Base-by-base conservation (phyloP, 2,113 vertebrate species). In the Taxidea taxus region DNA sequence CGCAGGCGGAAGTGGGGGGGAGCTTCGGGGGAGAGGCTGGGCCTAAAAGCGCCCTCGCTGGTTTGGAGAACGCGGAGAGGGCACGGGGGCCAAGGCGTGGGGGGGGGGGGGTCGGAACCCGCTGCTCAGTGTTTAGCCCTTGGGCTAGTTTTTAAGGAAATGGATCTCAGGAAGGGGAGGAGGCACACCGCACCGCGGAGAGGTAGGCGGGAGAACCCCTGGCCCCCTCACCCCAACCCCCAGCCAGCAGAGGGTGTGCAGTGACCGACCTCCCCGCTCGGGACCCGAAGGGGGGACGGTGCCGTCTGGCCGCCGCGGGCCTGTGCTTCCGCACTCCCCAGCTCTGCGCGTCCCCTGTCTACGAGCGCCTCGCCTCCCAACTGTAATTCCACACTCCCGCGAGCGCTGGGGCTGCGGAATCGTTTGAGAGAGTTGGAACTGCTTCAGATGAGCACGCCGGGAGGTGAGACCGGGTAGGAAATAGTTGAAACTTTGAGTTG, bases 401-500 rank as follows among this genome's bases (percentile, higher is more conserved):
- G 66, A 90, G 66, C 20, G 0, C 91, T 14, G 34, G 3, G 1
- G 51, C 14, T 14, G 90, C 80, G 77, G 94, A 93, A 87, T 85
- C 75, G 29, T 85, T 87, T 87, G 72, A 92, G 31, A 60, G 78
- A 83, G 91, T 80, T 68, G 93, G 95, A 91, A 4, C 15, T 29
- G 5, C 0, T n/a, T 90, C 66, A 89, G 37, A 74, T 95, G 64
- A 97, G 89, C 56, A 25, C 60, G 5, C 78, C 25, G 44, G 90
- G 87, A 92, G 91, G 78, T 93, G 92, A 92, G 77, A 96, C 95
- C 49, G 49, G 49, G 31, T 74, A 92, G 92, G 70, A 95, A 90
- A 81, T 56, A 37, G 31, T 74, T 66, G 23, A 94, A 92, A 77
- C 96, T 98, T 74, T 74, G 95, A 95, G 93, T 44, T 88, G 91